Percentiles rank a stretch among this genome's conserved stretches.
Conservation (phyloP, 2,113 vertebrate genomes). For the Haplotaxodon microlepis region DNA sequence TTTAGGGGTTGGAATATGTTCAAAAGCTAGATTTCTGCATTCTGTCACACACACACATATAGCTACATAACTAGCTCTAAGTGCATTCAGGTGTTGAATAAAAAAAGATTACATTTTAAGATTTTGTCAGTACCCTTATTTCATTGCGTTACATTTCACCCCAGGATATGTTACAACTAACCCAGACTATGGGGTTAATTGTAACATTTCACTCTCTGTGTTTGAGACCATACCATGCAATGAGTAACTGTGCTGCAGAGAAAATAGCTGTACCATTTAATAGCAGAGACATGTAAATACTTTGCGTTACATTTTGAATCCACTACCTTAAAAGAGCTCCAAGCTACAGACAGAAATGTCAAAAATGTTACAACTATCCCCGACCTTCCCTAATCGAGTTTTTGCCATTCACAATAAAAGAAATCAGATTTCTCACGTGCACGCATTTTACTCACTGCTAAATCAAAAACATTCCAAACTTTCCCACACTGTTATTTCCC, state of each 20-base stretch:
- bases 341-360: not conserved
- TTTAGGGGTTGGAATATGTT: not conserved
- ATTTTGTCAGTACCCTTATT: not conserved
- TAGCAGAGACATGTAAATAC: not conserved
- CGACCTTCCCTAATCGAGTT: no score
- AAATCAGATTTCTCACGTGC: not conserved
- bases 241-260: not conserved
- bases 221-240: not conserved
- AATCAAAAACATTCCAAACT: not conserved
- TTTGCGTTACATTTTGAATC: not conserved
- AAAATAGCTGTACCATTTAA: not conserved
- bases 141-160: not conserved
- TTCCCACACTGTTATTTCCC: not conserved
- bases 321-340: not conserved
- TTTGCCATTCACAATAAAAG: not conserved
- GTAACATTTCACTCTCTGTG: not conserved
- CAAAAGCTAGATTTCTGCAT: not conserved
- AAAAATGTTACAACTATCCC: not conserved
- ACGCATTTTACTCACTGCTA: not conserved
- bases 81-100: not conserved
- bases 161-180: not conserved
- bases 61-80: fast-evolving
- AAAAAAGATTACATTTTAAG: not conserved
- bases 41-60: not conserved
- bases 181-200: not conserved